These are phyloP conservation scores for Vidua chalybeata DNA, from an alignment of 2,113 vertebrate species.

Conservation along the genomic window DNA sequence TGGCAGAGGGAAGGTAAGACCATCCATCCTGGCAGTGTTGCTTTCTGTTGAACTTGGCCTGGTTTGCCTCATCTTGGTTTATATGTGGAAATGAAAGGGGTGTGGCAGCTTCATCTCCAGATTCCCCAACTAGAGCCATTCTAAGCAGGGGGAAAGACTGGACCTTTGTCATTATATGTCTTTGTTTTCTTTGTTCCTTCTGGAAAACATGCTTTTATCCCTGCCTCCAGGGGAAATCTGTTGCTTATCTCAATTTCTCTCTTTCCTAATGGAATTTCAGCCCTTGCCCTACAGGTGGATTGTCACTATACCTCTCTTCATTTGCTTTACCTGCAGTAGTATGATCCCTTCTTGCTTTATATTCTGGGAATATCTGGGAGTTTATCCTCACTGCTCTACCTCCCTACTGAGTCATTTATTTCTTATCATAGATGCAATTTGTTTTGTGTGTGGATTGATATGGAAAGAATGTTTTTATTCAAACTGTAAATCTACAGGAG, in stretches of 20 bases:
- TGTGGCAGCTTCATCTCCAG: slow-evolving; percentile 55
- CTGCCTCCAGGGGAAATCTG: background rate
- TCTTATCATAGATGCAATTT: background rate
- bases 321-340: background rate
- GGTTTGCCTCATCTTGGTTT: slow-evolving; percentile 46
- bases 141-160: background rate
- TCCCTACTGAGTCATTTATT: background rate
- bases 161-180: background rate
- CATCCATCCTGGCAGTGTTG: background rate
- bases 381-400: background rate
- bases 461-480: background rate
- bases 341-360: background rate
- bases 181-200: background rate
- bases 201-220: background rate
- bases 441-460: background rate
- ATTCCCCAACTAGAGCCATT: background rate
- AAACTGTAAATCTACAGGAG: background rate
- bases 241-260: slow-evolving; percentile 28
- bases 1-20: slow-evolving; percentile 63
- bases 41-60: slow-evolving; percentile 46
- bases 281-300: slow-evolving; percentile 24
- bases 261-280: slow-evolving; percentile 36
- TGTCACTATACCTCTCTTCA: background rate
- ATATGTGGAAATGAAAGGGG: slow-evolving; percentile 53
- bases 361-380: background rate